Base-by-base conservation (phyloP, 1,140 invertebrate genomes). In the Nylanderia fulva region DNA sequence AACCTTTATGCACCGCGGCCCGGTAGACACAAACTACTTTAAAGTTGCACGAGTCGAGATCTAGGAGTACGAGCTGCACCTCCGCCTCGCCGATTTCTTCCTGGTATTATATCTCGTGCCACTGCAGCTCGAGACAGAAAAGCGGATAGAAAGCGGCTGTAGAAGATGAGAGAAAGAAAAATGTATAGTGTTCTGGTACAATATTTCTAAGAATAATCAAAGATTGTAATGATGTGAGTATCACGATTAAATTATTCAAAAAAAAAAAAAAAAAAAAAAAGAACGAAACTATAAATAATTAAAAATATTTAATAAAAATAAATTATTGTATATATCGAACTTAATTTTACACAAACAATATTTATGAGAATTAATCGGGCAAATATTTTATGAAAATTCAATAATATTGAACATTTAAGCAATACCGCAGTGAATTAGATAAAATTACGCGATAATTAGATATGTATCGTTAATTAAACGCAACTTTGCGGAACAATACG, bases 1-100 rank as follows among this genome's bases (percentile, higher is more conserved):
- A 85, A 52, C 82, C 54, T 80, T 74, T 86, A 76, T 79, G 63
- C 86, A 33, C 61, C 60, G 29, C 29, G 33, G 68, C 63, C 76
- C 45, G 45, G 15, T 84, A 90, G 85, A 90, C 85, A 74, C 85
- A 87, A 90, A 87, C 83, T 91, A 84, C 76, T 91, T 91, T 90
- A 91, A 89, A 90, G 79, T 91, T 89, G 88, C 85, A 90, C 80
- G 64, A 87, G 56, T 21, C 60, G 36, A 89, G 87, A 89, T 90
- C 75, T 85, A 89, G 83, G 75, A 74, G 86, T 42, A 56, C 60
- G 79, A 63, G 66, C 24, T 29, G 69, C 58, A 56, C 42, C 27
- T 54, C 76, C 33, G 18, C 52, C n/a, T 84, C 6, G 36, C 60
- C 69, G 52, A 79, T 79, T 48, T 80, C 77, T 72, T 36, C n/a